Percentiles rank a stretch among this genome's conserved stretches.
These are phyloP conservation scores for Sinohyriopsis cumingii DNA, from an alignment of 2,888 invertebrate genomes.

Conservation along the genomic window DNA sequence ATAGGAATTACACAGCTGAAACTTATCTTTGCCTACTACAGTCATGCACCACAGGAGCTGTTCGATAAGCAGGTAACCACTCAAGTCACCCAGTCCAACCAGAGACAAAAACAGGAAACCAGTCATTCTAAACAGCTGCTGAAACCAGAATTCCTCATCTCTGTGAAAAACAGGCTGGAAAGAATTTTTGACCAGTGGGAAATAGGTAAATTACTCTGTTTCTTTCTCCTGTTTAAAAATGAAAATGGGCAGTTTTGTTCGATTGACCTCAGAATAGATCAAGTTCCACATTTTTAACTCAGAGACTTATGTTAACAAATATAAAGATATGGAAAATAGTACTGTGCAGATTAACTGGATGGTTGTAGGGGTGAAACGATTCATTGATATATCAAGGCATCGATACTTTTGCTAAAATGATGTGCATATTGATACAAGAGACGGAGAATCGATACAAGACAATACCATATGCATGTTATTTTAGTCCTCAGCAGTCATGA, in stretches of 20 bases:
- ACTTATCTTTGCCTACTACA: constrained; percentile 56
- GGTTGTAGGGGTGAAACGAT: too few species aligned
- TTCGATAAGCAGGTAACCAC: too few species aligned
- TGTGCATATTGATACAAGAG: too few species aligned
- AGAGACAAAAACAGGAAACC: neutral
- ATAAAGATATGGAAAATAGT: too few species aligned
- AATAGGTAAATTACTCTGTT: constrained; percentile 32
- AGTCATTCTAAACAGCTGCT: constrained; percentile 27
- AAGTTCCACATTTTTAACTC: neutral
- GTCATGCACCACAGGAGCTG: constrained; percentile 23
- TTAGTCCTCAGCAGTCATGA: too few species aligned
- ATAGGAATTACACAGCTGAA: constrained; percentile 58
- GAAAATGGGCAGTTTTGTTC: neutral
- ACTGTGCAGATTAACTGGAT: too few species aligned
- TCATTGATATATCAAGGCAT: too few species aligned
- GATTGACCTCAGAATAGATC: neutral
- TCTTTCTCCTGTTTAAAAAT: neutral
- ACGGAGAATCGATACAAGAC: too few species aligned
- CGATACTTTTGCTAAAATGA: too few species aligned
- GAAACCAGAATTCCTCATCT: constrained; percentile 54
- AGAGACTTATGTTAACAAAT: neutral
- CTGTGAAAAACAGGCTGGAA: constrained; percentile 51
- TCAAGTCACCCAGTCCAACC: too few species aligned
- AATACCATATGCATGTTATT: too few species aligned
- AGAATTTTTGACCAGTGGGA: constrained; percentile 52